These are phyloP conservation scores for Aphodius granarius DNA, from an alignment of 2,888 invertebrate genomes.

Conservation along the genomic window DNA sequence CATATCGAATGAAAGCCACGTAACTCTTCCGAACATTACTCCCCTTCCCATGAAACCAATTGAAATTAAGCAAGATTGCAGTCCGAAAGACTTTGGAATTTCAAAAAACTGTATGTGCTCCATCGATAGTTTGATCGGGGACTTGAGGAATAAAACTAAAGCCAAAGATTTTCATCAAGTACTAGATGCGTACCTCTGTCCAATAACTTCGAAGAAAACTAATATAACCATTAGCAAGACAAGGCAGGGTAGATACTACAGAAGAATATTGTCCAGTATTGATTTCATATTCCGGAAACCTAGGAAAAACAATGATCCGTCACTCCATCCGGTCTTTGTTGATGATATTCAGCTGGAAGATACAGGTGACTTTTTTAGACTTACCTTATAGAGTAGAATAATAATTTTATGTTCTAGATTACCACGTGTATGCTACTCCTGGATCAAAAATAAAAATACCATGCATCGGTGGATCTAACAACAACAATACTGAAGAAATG, in stretches of 20 bases:
- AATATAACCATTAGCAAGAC: slow-evolving; percentile 17
- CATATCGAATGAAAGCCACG: neutral
- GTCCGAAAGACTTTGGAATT: slow-evolving; percentile 26
- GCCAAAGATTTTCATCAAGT: slow-evolving; percentile 26
- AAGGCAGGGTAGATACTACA: neutral
- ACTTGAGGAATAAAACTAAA: slow-evolving; percentile 31
- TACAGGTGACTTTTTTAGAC: slow-evolving; percentile 27
- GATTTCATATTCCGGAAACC: neutral
- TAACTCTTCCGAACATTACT: neutral
- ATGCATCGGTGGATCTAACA: slow-evolving; percentile 31
- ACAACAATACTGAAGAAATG: slow-evolving; percentile 26
- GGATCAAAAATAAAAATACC: slow-evolving; percentile 37
- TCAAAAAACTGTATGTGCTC: slow-evolving; percentile 40
- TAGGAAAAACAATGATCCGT: neutral
- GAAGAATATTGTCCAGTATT: slow-evolving; percentile 15
- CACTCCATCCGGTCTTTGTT: slow-evolving; percentile 28
- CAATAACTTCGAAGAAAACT: slow-evolving; percentile 15
- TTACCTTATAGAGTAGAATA: neutral
- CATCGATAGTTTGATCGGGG: slow-evolving; percentile 37
- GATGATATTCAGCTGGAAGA: slow-evolving; percentile 34
- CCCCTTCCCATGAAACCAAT: slow-evolving; percentile 10
- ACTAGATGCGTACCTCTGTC: slow-evolving; percentile 22
- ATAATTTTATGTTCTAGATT: slow-evolving; percentile 30
- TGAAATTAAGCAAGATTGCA: slow-evolving; percentile 28
- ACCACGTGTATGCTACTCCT: slow-evolving; percentile 36